Evolutionary conservation across 2,113 vertebrate species (phyloP).

Genomic region (Otocyon megalotis): DNA sequence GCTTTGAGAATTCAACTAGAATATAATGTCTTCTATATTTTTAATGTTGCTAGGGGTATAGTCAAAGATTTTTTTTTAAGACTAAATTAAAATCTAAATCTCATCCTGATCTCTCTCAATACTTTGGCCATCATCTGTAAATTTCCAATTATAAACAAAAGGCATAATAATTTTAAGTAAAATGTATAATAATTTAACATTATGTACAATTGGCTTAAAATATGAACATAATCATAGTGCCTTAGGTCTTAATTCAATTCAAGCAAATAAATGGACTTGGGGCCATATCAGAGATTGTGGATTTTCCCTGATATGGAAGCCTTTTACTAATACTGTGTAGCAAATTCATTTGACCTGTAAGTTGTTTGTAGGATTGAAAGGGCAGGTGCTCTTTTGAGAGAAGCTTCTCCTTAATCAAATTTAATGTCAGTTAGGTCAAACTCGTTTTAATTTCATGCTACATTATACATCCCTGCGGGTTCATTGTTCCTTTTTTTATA

Average conservation of each 20-base stretch:
- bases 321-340: background rate
- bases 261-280: background rate
- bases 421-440: conserved; percentile 59
- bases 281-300: background rate
- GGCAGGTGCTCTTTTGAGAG: conserved; percentile 61
- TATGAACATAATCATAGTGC: background rate
- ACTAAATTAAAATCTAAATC: background rate
- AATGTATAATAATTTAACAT: background rate
- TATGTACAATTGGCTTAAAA: background rate
- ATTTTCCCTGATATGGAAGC: background rate
- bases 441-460: conserved; percentile 62
- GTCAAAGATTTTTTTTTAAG: background rate
- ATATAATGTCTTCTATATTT: background rate
- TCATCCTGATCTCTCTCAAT: background rate
- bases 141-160: background rate
- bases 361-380: conserved; percentile 15
- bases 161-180: background rate
- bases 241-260: conserved; percentile 14
- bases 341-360: background rate
- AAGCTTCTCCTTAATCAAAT: conserved; percentile 36
- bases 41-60: background rate
- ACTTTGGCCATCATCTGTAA: background rate
- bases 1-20: background rate
- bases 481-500: conserved; percentile 40
- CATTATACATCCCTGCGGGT: conserved; percentile 23